phyloP scores from a whole-genome alignment of 2,888 invertebrate genomes.

The Spialia ferax region DNA sequence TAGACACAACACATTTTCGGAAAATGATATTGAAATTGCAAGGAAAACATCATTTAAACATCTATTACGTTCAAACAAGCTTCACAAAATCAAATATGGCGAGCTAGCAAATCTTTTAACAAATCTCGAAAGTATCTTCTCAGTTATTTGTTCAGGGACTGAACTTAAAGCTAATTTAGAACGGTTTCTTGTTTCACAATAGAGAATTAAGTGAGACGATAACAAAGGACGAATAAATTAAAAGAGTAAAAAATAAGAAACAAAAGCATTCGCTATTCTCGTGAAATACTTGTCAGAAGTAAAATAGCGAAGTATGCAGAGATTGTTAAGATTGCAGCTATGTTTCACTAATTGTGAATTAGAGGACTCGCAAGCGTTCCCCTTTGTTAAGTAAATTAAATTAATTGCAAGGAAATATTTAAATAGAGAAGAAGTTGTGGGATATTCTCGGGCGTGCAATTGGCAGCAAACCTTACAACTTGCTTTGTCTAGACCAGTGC shows the following conservation, averaged over 20 bases:
- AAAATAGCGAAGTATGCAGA: constrained; percentile 37
- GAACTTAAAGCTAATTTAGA: constrained; percentile 35
- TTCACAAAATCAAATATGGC: constrained; percentile 33
- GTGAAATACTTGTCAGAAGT: constrained; percentile 38
- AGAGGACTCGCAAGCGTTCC: constrained; percentile 59
- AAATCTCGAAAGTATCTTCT: constrained; percentile 24
- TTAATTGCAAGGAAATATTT: constrained; percentile 83
- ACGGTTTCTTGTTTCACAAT: constrained; percentile 41
- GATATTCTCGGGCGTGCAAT: constrained; percentile 66
- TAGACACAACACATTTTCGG: neutral
- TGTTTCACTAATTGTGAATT: constrained; percentile 75
- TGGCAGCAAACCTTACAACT: constrained; percentile 68
- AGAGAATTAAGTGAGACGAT: constrained; percentile 38
- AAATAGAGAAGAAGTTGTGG: constrained; percentile 66
- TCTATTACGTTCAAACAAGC: constrained; percentile 26
- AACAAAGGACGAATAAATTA: constrained; percentile 38
- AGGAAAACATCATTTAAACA: constrained; percentile 29
- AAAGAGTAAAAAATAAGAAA: constrained; percentile 35
- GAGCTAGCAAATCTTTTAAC: constrained; percentile 32
- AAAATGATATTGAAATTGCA: constrained; percentile 19
- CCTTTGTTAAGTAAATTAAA: constrained; percentile 81
- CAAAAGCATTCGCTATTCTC: constrained; percentile 30
- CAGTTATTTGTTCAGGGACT: constrained; percentile 29
- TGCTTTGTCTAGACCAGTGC: constrained; percentile 72
- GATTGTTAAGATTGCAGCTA: constrained; percentile 66